phyloP scores from a whole-genome alignment of 2,113 vertebrate genomes.

The Malurus alboscapulatus region DNA sequence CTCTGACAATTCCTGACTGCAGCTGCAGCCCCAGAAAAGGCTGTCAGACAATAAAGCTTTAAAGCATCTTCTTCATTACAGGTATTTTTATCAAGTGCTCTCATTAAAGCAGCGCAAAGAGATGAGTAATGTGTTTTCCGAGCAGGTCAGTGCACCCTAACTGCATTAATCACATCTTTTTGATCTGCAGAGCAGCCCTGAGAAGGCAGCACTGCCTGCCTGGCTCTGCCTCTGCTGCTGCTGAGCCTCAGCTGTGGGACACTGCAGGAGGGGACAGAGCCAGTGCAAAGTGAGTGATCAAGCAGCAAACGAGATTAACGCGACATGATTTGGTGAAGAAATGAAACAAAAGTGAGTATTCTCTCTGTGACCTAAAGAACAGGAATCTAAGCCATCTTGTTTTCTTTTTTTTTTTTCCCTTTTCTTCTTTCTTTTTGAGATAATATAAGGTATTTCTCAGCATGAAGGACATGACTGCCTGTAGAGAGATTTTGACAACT shows the following conservation, averaged over 20 bases:
- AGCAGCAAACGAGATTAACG: not conserved
- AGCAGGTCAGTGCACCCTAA: not conserved
- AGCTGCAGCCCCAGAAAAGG: not conserved
- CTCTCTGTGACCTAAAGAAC: not conserved
- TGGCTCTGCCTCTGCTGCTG: not conserved
- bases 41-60: not conserved
- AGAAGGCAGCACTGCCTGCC: not conserved
- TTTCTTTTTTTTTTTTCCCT: not conserved
- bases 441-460: slow-evolving; percentile 44
- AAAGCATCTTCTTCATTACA: not conserved
- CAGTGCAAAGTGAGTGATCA: not conserved
- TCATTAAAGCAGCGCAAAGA: slow-evolving; percentile 28
- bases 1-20: not conserved
- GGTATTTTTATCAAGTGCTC: not conserved
- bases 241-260: not conserved
- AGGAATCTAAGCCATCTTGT: slow-evolving; percentile 12
- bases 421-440: slow-evolving; percentile 19
- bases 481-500: slow-evolving; percentile 70
- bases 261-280: not conserved
- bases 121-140: not conserved
- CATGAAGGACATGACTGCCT: slow-evolving; percentile 53
- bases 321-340: not conserved
- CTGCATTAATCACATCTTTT: slow-evolving; percentile 19
- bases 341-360: not conserved
- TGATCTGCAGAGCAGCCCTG: not conserved